Evolutionary conservation across 2,113 vertebrate genomes (phyloP).

Genomic region (Melanotaenia duboulayi): DNA sequence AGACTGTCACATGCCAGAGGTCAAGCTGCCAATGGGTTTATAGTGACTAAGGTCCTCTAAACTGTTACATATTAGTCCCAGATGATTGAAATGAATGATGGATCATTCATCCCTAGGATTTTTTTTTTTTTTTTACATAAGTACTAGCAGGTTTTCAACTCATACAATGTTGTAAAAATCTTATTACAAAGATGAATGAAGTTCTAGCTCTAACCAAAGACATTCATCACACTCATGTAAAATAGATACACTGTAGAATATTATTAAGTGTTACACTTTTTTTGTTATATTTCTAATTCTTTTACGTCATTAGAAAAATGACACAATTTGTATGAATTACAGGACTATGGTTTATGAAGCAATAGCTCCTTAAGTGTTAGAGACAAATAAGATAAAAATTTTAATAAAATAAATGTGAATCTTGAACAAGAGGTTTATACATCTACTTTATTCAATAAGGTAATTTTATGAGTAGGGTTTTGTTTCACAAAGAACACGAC

Average conservation of each 20-base stretch:
- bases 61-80: slow-evolving; percentile 60
- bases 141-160: background rate
- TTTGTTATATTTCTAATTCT: background rate
- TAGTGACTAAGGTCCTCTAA: slow-evolving; percentile 49
- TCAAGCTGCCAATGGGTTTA: slow-evolving; percentile 49
- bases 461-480: too few relatives aligned
- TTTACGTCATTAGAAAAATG: slow-evolving; percentile 15
- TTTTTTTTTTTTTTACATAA: background rate
- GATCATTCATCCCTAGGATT: slow-evolving; percentile 27
- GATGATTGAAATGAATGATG: slow-evolving; percentile 36
- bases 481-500: too few relatives aligned
- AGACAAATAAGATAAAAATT: background rate
- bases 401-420: background rate
- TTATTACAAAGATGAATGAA: background rate
- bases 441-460: too few relatives aligned
- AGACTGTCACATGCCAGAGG: slow-evolving; percentile 44
- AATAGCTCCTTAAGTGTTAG: too few relatives aligned
- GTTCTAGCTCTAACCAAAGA: background rate
- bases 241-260: slow-evolving; percentile 26
- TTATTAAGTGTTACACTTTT: background rate
- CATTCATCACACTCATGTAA: slow-evolving; percentile 19
- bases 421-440: background rate
- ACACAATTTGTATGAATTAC: slow-evolving; percentile 32
- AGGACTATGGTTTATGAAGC: background rate
- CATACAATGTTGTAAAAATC: too few relatives aligned